Evolutionary conservation across 2,797 vertebrate species (phyloP).

Genomic region (Anguilla pacifica): DNA sequence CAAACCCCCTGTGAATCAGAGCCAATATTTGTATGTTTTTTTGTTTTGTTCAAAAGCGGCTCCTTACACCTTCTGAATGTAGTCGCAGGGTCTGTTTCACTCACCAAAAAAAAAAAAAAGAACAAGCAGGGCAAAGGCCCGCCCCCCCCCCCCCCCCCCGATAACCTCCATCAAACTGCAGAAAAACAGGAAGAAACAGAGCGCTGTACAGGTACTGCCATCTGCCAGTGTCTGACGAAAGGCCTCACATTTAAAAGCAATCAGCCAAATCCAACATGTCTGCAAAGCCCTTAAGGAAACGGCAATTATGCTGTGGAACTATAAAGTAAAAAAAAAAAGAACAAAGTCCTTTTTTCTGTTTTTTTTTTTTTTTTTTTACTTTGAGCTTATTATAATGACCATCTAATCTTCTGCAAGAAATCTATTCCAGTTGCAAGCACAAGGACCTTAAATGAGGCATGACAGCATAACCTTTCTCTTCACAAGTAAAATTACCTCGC

Average conservation of each 20-base stretch:
- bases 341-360: slow-evolving; percentile 17
- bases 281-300: slow-evolving; percentile 1
- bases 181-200: slow-evolving; percentile 19
- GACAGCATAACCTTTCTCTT: not conserved
- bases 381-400: slow-evolving; percentile 20
- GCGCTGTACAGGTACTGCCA: slow-evolving; percentile 1
- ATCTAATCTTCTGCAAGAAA: slow-evolving; percentile 20
- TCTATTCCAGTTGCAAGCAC: slow-evolving; percentile 20
- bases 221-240: slow-evolving; percentile 5
- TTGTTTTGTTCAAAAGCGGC: not conserved
- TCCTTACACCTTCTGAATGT: not conserved
- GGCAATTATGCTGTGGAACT: slow-evolving; percentile 20
- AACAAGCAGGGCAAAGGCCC: not conserved
- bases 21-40: not conserved
- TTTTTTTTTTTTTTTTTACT: slow-evolving; percentile 11
- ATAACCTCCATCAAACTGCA: not conserved
- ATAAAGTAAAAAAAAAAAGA: slow-evolving; percentile 10
- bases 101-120: not conserved
- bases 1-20: not conserved
- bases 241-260: slow-evolving; percentile 30
- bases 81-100: not conserved
- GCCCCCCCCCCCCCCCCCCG: too few species aligned
- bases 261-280: slow-evolving; percentile 19
- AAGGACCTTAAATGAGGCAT: slow-evolving; percentile 27
- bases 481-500: slow-evolving; percentile 14